These are phyloP conservation scores for Hydropotes inermis DNA, from an alignment of 2,113 vertebrate genomes.

Conservation along the genomic window DNA sequence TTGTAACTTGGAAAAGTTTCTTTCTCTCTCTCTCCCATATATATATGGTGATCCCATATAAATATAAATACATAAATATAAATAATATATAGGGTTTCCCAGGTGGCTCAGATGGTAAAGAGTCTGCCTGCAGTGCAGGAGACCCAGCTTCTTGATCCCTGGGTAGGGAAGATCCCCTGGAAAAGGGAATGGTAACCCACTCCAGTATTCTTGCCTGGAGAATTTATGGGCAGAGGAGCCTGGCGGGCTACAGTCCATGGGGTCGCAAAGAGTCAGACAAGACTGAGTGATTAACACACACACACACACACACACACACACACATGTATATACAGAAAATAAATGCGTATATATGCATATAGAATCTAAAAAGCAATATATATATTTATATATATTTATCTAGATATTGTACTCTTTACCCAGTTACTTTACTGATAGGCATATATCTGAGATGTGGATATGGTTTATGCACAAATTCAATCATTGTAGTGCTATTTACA, in stretches of 20 bases:
- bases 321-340: background rate
- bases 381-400: background rate
- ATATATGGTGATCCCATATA: background rate
- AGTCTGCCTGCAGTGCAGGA: background rate
- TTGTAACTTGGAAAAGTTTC: background rate
- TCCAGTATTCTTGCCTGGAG: background rate
- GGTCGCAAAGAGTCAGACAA: rapidly evolving
- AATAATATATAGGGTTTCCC: background rate
- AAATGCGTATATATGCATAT: background rate
- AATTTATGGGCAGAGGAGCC: background rate
- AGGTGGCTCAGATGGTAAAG: background rate
- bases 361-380: background rate
- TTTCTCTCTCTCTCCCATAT: background rate
- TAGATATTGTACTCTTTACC: background rate
- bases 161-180: background rate
- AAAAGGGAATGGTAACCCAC: background rate
- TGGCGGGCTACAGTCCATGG: background rate
- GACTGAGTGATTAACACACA: background rate
- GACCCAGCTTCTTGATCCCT: background rate
- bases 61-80: background rate
- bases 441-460: background rate
- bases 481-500: background rate
- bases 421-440: background rate
- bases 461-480: background rate
- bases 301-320: background rate